phyloP scores from a whole-genome alignment of 1,140 invertebrate genomes.

The Heliconius nattereri region DNA sequence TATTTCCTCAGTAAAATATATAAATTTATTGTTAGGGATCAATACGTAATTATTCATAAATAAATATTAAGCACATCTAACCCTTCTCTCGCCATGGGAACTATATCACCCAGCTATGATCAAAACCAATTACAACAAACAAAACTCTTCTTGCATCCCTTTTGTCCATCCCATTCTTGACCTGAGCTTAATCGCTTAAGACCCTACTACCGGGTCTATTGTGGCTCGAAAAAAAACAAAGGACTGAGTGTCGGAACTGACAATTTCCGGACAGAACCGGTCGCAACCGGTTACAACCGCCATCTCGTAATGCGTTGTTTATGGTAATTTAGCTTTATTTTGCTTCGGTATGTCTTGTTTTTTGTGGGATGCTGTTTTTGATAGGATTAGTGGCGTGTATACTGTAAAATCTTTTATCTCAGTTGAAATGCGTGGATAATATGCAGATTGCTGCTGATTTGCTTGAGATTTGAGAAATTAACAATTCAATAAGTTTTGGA shows the following conservation, averaged over 20 bases:
- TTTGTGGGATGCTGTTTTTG: slow-evolving; percentile 52
- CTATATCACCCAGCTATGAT: slow-evolving; percentile 27
- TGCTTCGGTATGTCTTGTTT: slow-evolving; percentile 58
- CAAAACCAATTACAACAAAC: slow-evolving; percentile 35
- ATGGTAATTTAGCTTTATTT: slow-evolving; percentile 74
- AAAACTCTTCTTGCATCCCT: slow-evolving; percentile 30
- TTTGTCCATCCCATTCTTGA: slow-evolving; percentile 39
- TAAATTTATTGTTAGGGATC: background rate
- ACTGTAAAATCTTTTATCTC: background rate
- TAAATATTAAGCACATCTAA: background rate
- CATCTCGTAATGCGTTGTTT: slow-evolving; percentile 71
- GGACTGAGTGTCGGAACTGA: slow-evolving; percentile 61
- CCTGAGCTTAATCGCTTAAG: slow-evolving; percentile 59
- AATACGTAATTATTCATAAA: slow-evolving; percentile 6
- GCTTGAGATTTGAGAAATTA: background rate
- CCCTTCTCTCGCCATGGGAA: slow-evolving; percentile 28
- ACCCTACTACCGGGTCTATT: slow-evolving; percentile 55
- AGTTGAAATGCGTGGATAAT: background rate
- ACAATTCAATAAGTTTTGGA: too few relatives aligned
- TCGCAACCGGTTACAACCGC: slow-evolving; percentile 59
- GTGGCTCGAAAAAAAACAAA: slow-evolving; percentile 64
- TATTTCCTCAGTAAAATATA: too few relatives aligned
- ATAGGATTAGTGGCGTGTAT: slow-evolving; percentile 68
- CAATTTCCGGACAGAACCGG: slow-evolving; percentile 67
- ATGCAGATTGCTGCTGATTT: background rate